Base-by-base conservation (phyloP, 2,888 invertebrate genomes). In the Pollenia griseotomentosa region DNA sequence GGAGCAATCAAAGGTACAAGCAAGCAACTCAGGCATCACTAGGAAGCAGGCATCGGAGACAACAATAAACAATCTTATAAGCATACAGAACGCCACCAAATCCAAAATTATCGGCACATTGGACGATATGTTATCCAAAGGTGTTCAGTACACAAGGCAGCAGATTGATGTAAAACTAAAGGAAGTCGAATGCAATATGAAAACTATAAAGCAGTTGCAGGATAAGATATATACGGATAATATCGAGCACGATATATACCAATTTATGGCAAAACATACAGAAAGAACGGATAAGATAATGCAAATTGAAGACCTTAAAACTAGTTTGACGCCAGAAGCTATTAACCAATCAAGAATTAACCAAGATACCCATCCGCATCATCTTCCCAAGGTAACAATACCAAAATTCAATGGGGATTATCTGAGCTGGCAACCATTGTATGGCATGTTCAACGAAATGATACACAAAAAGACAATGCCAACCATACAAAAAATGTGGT, bases 381-480 rank as follows among this genome's bases (percentile, higher is more conserved):
- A 51, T 51, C n/a, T 51, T 51, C 55, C 19, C 2, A 55, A 19
- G 55, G 55, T 55, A 55, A 55, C 19, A 55, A 16, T 55, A 55
- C 55, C 55, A 51, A 51, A 51, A 3, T 51, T 11, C 7, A 12
- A n/a, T 51, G 61, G 61, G 14, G 61, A 61, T 10, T 63, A 42
- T 63, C 63, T 63, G 63, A 63, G 61, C n/a, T 63, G 42, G 61
- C 61, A 63, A 63, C 61, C 42, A 42, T 63, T 63, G 8, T n/a
- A 42, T 44, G 42, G 44, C 16, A 63, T 63, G 63, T 63, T 63
- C 42, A 63, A 42, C 10, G 42, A 63, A 63, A 63, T 63, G 63
- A 44, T 63, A 12, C 63, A 63, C 42, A 63, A 63, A n/a, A 63
- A 63, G n/a, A 11, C 63, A n/a, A 63, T 63, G 63, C 42, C 19